Conservation (phyloP, 1,140 invertebrate genomes). For the Papilio aristodemus region DNA sequence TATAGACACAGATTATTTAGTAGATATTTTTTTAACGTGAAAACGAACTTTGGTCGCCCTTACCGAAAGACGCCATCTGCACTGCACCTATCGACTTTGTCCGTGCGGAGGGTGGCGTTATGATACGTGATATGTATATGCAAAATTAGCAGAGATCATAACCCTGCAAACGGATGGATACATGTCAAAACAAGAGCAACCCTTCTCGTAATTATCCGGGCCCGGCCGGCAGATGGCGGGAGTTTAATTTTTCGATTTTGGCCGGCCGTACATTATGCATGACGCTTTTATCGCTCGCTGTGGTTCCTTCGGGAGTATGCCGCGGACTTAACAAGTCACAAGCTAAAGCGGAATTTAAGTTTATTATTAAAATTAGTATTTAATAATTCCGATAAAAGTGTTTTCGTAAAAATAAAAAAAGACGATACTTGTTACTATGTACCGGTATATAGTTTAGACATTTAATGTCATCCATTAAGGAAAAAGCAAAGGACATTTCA, state of each 20-base stretch:
- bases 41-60: no score
- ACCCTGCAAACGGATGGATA: conserved; percentile 57
- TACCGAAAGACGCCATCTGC: no score
- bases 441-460: no score
- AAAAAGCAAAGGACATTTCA: no score
- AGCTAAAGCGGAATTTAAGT: conserved; percentile 33
- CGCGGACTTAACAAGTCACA: conserved; percentile 38
- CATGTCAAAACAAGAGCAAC: conserved; percentile 67
- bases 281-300: conserved; percentile 76
- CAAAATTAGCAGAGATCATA: conserved; percentile 64
- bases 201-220: conserved; percentile 66
- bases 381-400: no score
- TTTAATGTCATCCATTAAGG: no score
- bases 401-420: no score
- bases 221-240: conserved; percentile 67
- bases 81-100: no score
- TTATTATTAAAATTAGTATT: conserved; percentile 6
- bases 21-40: no score
- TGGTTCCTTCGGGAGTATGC: conserved; percentile 70
- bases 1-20: no score
- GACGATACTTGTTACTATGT: no score
- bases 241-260: conserved; percentile 79
- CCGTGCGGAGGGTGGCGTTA: conserved; percentile 44
- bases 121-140: conserved; percentile 48
- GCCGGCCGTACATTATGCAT: conserved; percentile 73